These are phyloP conservation scores for Lamprotornis superbus DNA, from an alignment of 2,113 vertebrate species.

Conservation along the genomic window DNA sequence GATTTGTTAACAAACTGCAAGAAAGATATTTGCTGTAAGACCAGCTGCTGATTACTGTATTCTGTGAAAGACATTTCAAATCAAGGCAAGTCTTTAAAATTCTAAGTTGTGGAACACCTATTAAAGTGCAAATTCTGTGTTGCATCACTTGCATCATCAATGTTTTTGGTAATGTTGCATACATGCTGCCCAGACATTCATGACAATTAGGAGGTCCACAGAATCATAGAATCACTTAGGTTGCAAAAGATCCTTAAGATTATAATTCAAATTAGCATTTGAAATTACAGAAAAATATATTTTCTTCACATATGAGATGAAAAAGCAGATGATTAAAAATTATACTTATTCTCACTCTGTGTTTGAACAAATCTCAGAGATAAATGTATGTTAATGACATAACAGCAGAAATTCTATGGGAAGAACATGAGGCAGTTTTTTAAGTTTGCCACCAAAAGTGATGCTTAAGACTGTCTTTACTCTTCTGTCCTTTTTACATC, in stretches of 20 bases:
- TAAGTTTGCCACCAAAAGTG: not conserved
- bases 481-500: not conserved
- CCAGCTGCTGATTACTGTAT: not conserved
- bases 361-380: not conserved
- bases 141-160: not conserved
- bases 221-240: not conserved
- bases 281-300: not conserved
- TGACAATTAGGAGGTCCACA: not conserved
- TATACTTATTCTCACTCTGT: not conserved
- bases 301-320: not conserved
- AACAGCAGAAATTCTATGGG: not conserved
- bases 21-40: not conserved
- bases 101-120: not conserved
- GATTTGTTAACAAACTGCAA: not conserved
- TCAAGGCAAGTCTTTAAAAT: not conserved
- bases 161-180: not conserved
- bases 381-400: not conserved
- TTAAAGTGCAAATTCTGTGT: not conserved
- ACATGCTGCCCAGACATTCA: not conserved
- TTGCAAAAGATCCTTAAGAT: not conserved
- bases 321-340: not conserved
- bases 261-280: not conserved
- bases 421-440: not conserved
- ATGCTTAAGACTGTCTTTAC: not conserved
- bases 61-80: not conserved